Evolutionary conservation across 2,797 vertebrate species (phyloP).

Genomic region (Scyliorhinus canicula): DNA sequence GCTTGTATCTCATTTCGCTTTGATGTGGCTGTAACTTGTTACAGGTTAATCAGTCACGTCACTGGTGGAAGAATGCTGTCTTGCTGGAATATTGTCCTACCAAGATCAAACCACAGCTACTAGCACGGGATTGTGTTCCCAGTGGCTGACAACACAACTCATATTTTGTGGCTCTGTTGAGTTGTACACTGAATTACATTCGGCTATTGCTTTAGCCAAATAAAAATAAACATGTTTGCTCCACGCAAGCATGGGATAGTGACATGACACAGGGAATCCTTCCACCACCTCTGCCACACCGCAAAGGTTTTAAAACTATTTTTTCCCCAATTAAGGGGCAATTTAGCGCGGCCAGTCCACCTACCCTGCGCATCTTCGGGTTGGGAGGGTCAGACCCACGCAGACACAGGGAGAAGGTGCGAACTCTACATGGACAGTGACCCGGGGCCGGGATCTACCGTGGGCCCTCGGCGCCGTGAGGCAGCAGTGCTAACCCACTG

Average conservation of each 20-base stretch:
- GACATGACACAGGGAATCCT: conserved; percentile 43
- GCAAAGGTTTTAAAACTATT: too few relatives aligned
- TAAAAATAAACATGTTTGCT: neutral
- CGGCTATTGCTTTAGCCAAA: neutral
- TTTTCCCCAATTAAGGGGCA: too few relatives aligned
- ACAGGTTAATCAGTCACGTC: conserved; percentile 18
- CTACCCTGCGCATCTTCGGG: too few relatives aligned
- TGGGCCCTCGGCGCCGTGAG: too few relatives aligned
- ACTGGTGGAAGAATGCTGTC: neutral
- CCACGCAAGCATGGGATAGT: neutral
- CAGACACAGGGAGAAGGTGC: too few relatives aligned
- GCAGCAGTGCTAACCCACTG: too few relatives aligned
- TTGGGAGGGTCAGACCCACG: too few relatives aligned
- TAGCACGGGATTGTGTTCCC: neutral
- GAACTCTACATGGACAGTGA: too few relatives aligned
- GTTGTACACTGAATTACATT: neutral
- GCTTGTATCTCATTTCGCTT: conserved; percentile 32
- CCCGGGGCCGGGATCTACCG: too few relatives aligned
- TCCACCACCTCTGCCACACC: neutral
- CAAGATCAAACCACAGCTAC: conserved; percentile 19
- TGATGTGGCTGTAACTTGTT: conserved; percentile 30
- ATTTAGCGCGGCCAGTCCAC: too few relatives aligned
- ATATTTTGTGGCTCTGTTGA: neutral
- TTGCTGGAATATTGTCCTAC: conserved; percentile 9
- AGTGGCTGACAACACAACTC: neutral